phyloP scores from a whole-genome alignment of 2,113 vertebrate species.

The Hemiscyllium ocellatum region DNA sequence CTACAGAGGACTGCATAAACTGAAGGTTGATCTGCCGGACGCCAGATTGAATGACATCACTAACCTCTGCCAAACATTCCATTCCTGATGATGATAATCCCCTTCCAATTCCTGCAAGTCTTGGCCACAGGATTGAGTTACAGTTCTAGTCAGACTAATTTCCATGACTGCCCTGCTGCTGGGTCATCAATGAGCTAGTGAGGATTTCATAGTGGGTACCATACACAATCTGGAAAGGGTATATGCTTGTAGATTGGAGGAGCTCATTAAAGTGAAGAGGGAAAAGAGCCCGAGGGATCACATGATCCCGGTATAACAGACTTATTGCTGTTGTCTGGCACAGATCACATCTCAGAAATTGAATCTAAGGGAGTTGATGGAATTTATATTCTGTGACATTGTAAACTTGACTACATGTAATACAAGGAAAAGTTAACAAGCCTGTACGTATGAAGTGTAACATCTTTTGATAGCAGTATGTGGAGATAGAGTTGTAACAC shows the following conservation, averaged over 20 bases:
- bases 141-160: neutral
- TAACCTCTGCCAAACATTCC: neutral
- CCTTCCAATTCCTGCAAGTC: neutral
- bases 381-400: neutral
- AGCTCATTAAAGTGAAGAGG: neutral
- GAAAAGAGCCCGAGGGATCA: neutral
- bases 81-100: slow-evolving; percentile 6
- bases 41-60: slow-evolving; percentile 3
- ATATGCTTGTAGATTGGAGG: neutral
- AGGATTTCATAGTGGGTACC: neutral
- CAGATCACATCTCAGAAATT: neutral
- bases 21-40: neutral
- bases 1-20: neutral
- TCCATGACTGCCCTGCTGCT: neutral
- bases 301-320: neutral
- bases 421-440: neutral
- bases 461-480: neutral
- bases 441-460: neutral
- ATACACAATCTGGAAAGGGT: neutral
- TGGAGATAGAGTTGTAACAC: neutral
- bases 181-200: neutral
- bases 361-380: neutral
- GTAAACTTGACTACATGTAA: neutral
- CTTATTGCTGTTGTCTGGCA: neutral
- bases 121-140: neutral